A percentile compares a stretch with the other conserved stretches of the same genome.
phyloP scores from a whole-genome alignment of 2,113 vertebrate genomes.

The Hippoglossus stenolepis region DNA sequence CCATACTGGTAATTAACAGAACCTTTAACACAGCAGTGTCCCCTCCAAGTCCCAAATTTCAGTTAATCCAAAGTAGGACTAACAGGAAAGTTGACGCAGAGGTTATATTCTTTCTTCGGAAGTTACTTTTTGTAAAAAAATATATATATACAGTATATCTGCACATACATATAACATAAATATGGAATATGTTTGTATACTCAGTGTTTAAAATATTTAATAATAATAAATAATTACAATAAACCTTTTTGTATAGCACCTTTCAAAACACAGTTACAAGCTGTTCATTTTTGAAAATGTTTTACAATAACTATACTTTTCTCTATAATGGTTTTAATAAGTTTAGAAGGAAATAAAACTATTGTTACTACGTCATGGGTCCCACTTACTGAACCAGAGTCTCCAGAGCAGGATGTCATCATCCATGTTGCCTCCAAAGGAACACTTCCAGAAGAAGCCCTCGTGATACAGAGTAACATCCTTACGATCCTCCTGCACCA shows the following conservation, averaged over 20 bases:
- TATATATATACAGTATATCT: no score
- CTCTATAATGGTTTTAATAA: no score
- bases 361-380: not conserved
- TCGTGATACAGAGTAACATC: slow-evolving; percentile 87
- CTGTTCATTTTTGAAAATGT: no score
- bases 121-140: no score
- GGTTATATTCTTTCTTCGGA: no score
- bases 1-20: no score
- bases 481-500: slow-evolving; percentile 9
- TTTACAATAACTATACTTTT: no score
- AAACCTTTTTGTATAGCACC: not conserved
- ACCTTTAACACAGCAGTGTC: no score
- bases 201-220: not conserved
- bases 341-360: no score
- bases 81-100: not conserved
- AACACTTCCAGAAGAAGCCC: slow-evolving; percentile 97
- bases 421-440: slow-evolving; percentile 79
- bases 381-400: slow-evolving; percentile 93
- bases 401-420: slow-evolving; percentile 86
- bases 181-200: not conserved
- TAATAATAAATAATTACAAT: not conserved
- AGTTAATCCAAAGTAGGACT: not conserved
- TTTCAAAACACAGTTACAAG: no score
- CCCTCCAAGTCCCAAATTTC: not conserved
- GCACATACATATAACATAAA: no score